These are phyloP conservation scores for Germaria angustata DNA, from an alignment of 2,888 invertebrate genomes.

Conservation along the genomic window DNA sequence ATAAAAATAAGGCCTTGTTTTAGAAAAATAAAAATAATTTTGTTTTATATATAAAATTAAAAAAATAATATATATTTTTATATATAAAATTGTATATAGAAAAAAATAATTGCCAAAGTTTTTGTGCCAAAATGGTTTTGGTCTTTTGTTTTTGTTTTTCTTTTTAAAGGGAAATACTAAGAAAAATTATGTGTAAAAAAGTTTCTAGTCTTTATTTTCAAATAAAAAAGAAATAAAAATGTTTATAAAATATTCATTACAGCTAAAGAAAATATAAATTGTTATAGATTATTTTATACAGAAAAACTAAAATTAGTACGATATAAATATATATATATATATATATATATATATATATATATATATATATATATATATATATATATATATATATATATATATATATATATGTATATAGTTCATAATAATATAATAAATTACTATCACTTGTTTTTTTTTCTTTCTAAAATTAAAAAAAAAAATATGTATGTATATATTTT, in stretches of 20 bases:
- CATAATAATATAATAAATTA: conserved; percentile 57
- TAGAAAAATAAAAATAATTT: conserved; percentile 53
- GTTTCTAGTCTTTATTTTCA: conserved; percentile 55
- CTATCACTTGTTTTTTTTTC: conserved; percentile 63
- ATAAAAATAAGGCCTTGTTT: conserved; percentile 68
- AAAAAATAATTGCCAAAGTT: conserved; percentile 65
- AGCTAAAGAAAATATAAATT: conserved; percentile 46
- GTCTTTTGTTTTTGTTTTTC: conserved; percentile 40
- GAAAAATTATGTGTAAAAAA: conserved; percentile 53
- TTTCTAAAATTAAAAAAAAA: conserved; percentile 8
- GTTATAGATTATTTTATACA: conserved; percentile 23
- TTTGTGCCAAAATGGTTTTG: conserved; percentile 64
- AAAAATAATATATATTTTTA: conserved; percentile 27
- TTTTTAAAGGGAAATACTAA: conserved; percentile 21
- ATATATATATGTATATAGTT: conserved; percentile 7
- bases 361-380: too few species aligned
- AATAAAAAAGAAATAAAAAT: conserved; percentile 21
- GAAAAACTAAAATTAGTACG: conserved; percentile 34
- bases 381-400: too few species aligned
- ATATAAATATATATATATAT: too few species aligned
- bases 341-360: too few species aligned
- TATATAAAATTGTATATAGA: conserved; percentile 44
- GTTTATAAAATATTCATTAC: conserved; percentile 23
- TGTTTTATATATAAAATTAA: conserved; percentile 46
- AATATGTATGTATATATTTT: too few species aligned